phyloP scores from a whole-genome alignment of 1,140 invertebrate species.

The Epicauta chinensis region DNA sequence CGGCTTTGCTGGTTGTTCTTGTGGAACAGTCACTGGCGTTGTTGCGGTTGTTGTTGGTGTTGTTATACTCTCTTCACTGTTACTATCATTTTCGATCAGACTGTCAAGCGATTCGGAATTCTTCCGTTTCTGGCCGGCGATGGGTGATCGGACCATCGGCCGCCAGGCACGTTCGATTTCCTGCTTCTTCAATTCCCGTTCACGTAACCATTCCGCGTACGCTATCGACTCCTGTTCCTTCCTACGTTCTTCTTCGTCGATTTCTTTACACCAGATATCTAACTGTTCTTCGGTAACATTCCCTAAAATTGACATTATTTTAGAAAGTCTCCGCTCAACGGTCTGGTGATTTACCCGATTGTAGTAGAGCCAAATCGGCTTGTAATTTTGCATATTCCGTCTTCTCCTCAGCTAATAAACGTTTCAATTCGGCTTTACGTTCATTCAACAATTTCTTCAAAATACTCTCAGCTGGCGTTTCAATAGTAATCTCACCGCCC shows the following conservation, averaged over 20 bases:
- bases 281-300: constrained; percentile 59
- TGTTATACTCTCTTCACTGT: constrained; percentile 29
- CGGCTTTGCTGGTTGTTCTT: constrained; percentile 31
- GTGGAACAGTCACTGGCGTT: background rate
- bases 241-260: constrained; percentile 64
- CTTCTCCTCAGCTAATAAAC: constrained; percentile 59
- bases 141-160: constrained; percentile 31
- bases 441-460: constrained; percentile 72
- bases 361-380: constrained; percentile 52
- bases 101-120: constrained; percentile 34
- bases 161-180: constrained; percentile 53
- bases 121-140: constrained; percentile 38
- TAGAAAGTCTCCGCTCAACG: background rate
- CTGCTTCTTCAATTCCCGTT: constrained; percentile 59
- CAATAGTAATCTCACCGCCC: constrained; percentile 49
- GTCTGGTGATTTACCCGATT: constrained; percentile 44
- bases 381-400: constrained; percentile 67
- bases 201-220: constrained; percentile 61
- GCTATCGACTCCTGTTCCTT: constrained; percentile 58
- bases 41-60: constrained; percentile 3
- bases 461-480: constrained; percentile 76
- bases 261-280: constrained; percentile 62
- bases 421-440: constrained; percentile 68
- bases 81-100: constrained; percentile 36
- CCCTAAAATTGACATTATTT: constrained; percentile 30